Conservation (phyloP, 2,113 vertebrate genomes). For the Sciurus niger region DNA sequence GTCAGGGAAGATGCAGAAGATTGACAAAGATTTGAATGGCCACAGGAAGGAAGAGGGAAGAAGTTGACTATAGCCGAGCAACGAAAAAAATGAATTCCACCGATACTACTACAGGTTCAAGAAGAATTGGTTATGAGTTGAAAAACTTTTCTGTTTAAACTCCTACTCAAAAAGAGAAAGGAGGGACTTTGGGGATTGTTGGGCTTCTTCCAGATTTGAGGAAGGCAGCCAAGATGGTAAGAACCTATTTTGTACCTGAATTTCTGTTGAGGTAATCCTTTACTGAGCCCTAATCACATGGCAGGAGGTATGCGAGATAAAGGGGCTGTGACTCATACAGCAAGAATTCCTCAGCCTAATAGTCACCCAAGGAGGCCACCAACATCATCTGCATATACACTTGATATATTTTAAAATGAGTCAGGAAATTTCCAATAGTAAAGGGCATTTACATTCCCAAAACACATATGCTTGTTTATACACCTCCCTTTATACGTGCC, state of each 20-base stretch:
- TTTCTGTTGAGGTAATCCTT: neutral
- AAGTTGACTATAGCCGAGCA: neutral
- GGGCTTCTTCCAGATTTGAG: neutral
- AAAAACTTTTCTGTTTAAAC: constrained; percentile 3
- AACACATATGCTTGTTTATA: neutral
- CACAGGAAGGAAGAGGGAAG: neutral
- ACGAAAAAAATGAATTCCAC: neutral
- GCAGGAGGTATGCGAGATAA: neutral
- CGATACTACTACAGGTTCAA: neutral
- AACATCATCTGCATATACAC: neutral
- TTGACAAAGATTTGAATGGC: neutral
- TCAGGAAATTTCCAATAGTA: neutral
- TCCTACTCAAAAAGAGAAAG: neutral
- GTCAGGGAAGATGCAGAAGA: neutral
- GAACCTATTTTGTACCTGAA: neutral
- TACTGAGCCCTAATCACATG: neutral
- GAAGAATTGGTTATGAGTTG: neutral
- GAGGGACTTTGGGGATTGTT: neutral
- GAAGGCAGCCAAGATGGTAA: neutral
- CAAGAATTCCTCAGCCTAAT: neutral
- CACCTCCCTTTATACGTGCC: neutral
- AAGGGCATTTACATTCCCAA: neutral
- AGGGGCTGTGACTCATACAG: neutral
- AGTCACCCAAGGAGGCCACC: neutral
- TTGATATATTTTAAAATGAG: neutral